A percentile compares a stretch with the other conserved stretches of the same genome.
These are phyloP conservation scores for Stigmatopora nigra DNA, from an alignment of 2,113 vertebrate species.

Conservation along the genomic window DNA sequence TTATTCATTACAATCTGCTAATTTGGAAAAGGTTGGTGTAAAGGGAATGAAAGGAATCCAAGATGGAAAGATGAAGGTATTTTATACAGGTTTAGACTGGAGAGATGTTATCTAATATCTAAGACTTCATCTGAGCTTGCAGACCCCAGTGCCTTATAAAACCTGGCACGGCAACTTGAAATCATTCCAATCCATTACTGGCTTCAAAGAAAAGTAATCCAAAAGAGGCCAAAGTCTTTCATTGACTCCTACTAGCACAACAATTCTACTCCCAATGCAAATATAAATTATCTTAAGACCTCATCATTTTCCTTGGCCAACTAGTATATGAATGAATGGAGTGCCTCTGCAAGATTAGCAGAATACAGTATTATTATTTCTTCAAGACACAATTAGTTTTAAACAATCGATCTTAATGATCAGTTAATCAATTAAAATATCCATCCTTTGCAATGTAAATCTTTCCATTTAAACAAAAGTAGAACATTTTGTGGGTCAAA, in stretches of 20 bases:
- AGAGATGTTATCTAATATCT: conserved; percentile 61
- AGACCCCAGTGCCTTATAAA: conserved; percentile 46
- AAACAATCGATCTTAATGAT: neutral
- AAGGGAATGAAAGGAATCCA: conserved; percentile 31
- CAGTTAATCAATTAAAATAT: neutral
- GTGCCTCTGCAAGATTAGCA: neutral
- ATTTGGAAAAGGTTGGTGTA: conserved; percentile 23
- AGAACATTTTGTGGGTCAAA: neutral
- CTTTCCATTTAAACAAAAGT: neutral
- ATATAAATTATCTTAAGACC: no score
- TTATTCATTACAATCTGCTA: conserved; percentile 40
- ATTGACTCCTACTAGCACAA: neutral
- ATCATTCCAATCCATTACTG: conserved; percentile 50
- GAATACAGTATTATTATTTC: neutral
- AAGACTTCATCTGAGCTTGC: conserved; percentile 46
- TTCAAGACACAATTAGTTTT: neutral
- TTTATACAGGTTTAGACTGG: conserved; percentile 37
- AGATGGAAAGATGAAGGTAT: conserved; percentile 42
- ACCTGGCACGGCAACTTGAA: conserved; percentile 53
- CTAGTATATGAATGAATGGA: neutral
- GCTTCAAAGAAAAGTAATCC: conserved; percentile 42
- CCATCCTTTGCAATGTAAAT: neutral
- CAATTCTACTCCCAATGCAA: neutral
- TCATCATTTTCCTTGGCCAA: neutral
- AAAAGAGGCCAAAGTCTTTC: conserved; percentile 43